Evolutionary conservation across 2,888 invertebrate species (phyloP), one percentile per base, ranked within the genome.

Genomic region (Campoletis raptor): DNA sequence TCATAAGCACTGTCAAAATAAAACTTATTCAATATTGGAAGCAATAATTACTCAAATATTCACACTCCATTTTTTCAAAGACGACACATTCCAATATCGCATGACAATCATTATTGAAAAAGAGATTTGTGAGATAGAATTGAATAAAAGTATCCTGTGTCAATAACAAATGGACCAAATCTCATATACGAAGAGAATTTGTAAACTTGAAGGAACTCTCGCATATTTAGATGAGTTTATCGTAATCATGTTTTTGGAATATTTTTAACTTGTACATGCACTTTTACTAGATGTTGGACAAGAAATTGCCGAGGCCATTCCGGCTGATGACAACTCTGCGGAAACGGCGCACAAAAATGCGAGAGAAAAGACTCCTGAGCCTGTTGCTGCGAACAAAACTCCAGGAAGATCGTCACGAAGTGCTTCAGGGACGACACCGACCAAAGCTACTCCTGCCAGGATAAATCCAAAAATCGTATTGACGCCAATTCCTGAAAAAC

Each of bases 341-440:
- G 90, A 91, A 12, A 82, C 88, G 12, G 66, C 76, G 6, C 80
- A 79, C 12, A 89, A 89, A 79, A 90, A 90, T 81, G 87, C 78
- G 36, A 88, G 86, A 7, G 91, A 91, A 70, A 91, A 88, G 81
- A 88, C 91, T 3, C 89, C 89, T 8, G 94, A 93, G 52, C 88
- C 90, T 5, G 24, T 85, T 9, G 88, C 90, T 54, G 90, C 91
- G 2, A 91, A 91, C 0, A 92, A 91, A 86, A 92, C 93, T 6
- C 90, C 93, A 5, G 91, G 92, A n/a, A 88, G 91, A 87, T 82
- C 89, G 1, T 86, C 90, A 0, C 86, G 89, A 64, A 90, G 88
- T 52, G 82, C 89, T 4, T 81, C 90, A 5, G 91, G 89, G 0
- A 90, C 89, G 66, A 90, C 90, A 15, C 89, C 91, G 52, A 89